Conservation (phyloP, 2,113 vertebrate species). For the Ptyas mucosa region DNA sequence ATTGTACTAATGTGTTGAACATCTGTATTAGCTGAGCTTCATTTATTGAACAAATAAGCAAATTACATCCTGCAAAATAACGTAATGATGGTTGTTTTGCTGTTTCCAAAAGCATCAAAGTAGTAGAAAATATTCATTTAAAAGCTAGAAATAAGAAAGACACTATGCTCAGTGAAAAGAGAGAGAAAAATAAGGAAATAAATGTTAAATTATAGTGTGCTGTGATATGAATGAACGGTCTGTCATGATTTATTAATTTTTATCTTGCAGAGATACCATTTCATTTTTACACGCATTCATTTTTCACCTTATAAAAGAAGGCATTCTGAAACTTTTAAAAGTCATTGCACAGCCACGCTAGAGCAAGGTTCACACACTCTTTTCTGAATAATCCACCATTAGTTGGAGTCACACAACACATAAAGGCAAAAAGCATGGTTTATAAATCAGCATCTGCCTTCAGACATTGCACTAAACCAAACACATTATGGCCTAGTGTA, state of each 20-base stretch:
- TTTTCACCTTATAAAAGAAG: neutral
- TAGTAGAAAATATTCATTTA: neutral
- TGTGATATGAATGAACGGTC: too few relatives aligned
- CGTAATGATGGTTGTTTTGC: neutral
- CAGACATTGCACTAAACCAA: neutral
- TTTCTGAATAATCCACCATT: neutral
- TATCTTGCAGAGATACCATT: neutral
- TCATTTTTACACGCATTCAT: neutral
- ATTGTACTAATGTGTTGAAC: neutral
- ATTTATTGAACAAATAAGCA: neutral
- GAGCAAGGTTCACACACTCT: neutral
- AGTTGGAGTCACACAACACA: neutral
- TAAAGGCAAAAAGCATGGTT: neutral
- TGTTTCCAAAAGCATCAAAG: neutral
- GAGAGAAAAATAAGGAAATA: neutral
- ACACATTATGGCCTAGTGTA: neutral
- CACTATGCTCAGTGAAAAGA: neutral
- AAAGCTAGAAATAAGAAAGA: neutral
- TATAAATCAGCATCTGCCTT: neutral
- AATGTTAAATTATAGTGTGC: neutral
- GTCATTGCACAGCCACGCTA: neutral
- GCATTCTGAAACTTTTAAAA: neutral
- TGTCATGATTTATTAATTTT: neutral
- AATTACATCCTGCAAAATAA: neutral
- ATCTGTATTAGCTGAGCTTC: neutral